Conservation (phyloP, 2,113 vertebrate genomes). For the Grammomys dolichurus region DNA sequence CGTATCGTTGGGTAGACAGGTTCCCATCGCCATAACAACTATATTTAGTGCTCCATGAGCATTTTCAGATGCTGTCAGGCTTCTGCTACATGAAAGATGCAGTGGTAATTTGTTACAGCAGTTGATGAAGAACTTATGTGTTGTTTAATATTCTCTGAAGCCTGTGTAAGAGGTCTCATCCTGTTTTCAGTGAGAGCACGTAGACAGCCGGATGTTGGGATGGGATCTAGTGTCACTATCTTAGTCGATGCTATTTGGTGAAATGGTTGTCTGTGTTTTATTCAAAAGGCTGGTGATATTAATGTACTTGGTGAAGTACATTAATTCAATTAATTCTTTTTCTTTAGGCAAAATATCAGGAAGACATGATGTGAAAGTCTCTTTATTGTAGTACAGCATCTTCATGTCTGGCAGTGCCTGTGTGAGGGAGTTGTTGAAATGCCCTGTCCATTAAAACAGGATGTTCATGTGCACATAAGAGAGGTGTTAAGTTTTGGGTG, state of each 20-base stretch:
- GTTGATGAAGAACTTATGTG: constrained; percentile 55
- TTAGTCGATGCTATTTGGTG: constrained; percentile 23
- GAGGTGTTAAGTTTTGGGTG: not conserved
- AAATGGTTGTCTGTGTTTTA: not conserved
- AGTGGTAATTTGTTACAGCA: constrained; percentile 7
- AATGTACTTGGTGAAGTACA: not conserved
- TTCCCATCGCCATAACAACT: not conserved
- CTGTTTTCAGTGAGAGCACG: constrained; percentile 66
- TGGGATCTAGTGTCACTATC: not conserved
- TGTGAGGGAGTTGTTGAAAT: not conserved
- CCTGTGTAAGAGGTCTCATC: not conserved
- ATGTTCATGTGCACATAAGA: not conserved
- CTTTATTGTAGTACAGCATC: accelerated
- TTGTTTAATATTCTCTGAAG: not conserved
- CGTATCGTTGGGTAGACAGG: not conserved
- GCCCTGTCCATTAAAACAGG: not conserved
- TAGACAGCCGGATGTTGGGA: not conserved
- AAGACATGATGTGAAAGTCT: not conserved
- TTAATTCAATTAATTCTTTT: not conserved
- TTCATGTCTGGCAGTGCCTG: not conserved
- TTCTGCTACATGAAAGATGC: not conserved
- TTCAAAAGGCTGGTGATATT: not conserved
- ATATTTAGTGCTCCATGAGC: not conserved
- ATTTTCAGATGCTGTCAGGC: not conserved
- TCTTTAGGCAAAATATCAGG: not conserved